These are phyloP conservation scores for Noctua fimbriata DNA, from an alignment of 2,888 invertebrate genomes.

Conservation along the genomic window DNA sequence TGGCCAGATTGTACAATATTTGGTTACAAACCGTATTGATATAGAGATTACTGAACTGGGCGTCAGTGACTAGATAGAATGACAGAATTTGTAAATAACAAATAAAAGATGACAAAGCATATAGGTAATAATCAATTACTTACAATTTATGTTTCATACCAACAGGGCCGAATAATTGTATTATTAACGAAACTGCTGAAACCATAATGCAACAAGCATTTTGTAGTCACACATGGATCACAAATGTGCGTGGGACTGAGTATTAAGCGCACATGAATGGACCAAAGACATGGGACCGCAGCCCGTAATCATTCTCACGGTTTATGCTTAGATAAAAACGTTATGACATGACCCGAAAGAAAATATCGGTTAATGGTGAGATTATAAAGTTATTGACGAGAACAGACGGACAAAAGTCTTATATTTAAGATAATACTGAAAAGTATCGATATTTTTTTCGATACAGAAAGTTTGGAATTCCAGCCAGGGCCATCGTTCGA, in stretches of 20 bases:
- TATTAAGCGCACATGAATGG: constrained; percentile 80
- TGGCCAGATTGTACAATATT: constrained; percentile 16
- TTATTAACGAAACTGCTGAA: constrained; percentile 33
- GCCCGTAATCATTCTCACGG: constrained; percentile 84
- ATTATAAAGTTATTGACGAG: constrained; percentile 55
- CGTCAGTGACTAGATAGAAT: background rate
- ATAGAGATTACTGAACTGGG: background rate
- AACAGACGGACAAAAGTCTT: constrained; percentile 2
- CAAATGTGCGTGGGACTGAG: constrained; percentile 85
- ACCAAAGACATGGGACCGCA: constrained; percentile 80
- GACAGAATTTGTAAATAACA: constrained; percentile 11
- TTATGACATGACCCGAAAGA: constrained; percentile 66
- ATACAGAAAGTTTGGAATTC: constrained; percentile 74
- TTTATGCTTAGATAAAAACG: constrained; percentile 78
- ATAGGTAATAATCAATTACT: background rate
- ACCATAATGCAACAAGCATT: constrained; percentile 46
- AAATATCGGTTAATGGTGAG: constrained; percentile 63
- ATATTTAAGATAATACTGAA: constrained; percentile 15
- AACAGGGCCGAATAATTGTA: constrained; percentile 24
- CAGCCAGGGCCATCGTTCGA: constrained; percentile 72
- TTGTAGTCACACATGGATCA: constrained; percentile 80
- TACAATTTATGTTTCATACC: background rate
- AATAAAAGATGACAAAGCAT: constrained; percentile 4
- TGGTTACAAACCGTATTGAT: constrained; percentile 24
- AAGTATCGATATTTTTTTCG: constrained; percentile 13